Evolutionary conservation across 2,888 invertebrate genomes (phyloP).

Genomic region (Lithophane semibrunnea): DNA sequence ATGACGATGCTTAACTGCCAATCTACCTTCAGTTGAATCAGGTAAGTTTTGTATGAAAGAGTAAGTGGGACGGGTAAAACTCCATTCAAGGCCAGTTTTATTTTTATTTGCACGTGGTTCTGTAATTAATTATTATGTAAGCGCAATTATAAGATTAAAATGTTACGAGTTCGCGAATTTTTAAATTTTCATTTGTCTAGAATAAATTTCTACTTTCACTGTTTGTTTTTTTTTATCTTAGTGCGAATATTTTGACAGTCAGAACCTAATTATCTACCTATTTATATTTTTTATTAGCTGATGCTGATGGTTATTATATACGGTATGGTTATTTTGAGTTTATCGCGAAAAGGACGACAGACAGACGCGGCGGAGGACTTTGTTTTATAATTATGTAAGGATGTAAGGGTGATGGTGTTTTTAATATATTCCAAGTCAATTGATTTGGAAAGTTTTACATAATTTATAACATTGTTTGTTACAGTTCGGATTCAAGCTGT

Average conservation of each 20-base stretch:
- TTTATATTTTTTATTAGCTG: no score
- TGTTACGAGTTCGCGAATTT: background rate
- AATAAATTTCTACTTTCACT: no score
- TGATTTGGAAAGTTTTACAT: background rate
- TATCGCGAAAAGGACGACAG: no score
- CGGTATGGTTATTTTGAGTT: no score
- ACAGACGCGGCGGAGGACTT: no score
- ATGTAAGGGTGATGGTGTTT: no score
- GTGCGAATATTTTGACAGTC: background rate
- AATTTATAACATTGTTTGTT: conserved; percentile 64
- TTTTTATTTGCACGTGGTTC: conserved; percentile 8
- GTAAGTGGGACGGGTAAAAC: background rate
- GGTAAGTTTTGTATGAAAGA: background rate
- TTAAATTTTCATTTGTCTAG: background rate
- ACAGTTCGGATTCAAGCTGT: conserved; percentile 83
- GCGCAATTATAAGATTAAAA: background rate
- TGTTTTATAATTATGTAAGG: no score
- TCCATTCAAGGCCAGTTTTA: background rate
- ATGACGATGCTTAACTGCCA: background rate
- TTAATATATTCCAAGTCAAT: background rate
- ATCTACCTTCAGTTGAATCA: background rate
- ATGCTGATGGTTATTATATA: no score
- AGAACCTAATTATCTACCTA: background rate
- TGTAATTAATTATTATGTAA: background rate
- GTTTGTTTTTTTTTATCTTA: background rate